A percentile compares a stretch with the other conserved stretches of the same genome.
Conservation (phyloP, 2,888 invertebrate genomes). For the Chydorus sphaericus region DNA sequence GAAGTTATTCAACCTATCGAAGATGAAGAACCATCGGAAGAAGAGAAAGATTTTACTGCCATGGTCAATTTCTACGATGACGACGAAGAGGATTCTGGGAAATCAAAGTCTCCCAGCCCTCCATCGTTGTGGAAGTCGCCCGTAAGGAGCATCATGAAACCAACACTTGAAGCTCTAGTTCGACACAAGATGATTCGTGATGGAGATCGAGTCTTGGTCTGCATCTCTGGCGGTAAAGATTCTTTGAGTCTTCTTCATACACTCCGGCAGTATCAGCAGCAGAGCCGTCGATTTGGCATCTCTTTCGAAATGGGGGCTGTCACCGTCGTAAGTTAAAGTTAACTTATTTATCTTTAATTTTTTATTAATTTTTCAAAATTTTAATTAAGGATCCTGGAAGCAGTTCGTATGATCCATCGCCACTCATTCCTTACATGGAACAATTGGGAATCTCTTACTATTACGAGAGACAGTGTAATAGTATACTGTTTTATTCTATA, state of each 20-base stretch:
- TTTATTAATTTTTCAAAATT: no score
- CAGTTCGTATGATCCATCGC: slow-evolving; percentile 41
- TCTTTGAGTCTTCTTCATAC: slow-evolving; percentile 72
- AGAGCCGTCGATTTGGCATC: slow-evolving; percentile 54
- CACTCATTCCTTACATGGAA: slow-evolving; percentile 57
- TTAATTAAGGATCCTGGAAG: slow-evolving; percentile 54
- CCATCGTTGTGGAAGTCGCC: slow-evolving; percentile 11
- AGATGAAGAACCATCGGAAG: background rate
- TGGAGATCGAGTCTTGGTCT: slow-evolving; percentile 67
- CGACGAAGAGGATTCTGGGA: background rate
- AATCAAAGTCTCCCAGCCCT: background rate
- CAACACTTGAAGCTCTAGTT: slow-evolving; percentile 7
- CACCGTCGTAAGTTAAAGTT: no score
- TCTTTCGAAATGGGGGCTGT: slow-evolving; percentile 53
- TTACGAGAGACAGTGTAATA: slow-evolving; percentile 49
- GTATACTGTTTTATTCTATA: background rate
- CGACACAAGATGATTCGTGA: slow-evolving; percentile 57
- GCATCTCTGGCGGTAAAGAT: slow-evolving; percentile 68
- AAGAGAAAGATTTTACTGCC: background rate
- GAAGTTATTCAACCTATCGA: background rate
- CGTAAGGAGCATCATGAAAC: slow-evolving; percentile 5
- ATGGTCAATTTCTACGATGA: background rate
- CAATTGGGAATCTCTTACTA: slow-evolving; percentile 57
- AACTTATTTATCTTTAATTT: no score
- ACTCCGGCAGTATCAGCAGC: slow-evolving; percentile 67